A percentile compares a stretch with the other conserved stretches of the same genome.
Conservation (phyloP, 2,888 invertebrate genomes). For the Tenthredo livida region DNA sequence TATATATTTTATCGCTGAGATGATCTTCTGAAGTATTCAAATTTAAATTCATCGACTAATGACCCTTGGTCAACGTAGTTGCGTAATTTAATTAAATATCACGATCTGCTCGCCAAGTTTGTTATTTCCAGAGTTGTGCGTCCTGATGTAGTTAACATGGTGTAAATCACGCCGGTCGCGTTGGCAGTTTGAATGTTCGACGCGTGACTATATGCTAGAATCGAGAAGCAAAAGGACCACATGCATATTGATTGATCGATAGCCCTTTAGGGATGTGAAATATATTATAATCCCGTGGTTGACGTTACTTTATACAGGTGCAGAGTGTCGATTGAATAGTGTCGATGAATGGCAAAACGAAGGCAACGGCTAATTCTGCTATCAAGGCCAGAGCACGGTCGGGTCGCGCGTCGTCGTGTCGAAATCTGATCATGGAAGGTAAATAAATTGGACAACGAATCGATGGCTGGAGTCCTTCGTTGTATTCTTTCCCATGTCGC, state of each 20-base stretch:
- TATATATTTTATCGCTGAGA: not conserved
- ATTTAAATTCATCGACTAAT: not conserved
- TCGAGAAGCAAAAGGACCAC: slow-evolving; percentile 3
- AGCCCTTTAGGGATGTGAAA: slow-evolving; percentile 19
- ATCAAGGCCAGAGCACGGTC: not conserved
- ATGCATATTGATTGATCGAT: slow-evolving; percentile 43
- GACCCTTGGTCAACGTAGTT: not conserved
- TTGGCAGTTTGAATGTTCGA: slow-evolving; percentile 20
- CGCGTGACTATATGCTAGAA: slow-evolving; percentile 10
- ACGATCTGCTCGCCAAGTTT: not conserved
- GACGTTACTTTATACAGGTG: not conserved
- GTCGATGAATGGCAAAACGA: slow-evolving; percentile 2
- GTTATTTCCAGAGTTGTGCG: not conserved
- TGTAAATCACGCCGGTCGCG: slow-evolving; percentile 24
- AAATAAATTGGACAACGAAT: slow-evolving; percentile 44
- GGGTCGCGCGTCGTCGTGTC: not conserved
- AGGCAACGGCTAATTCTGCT: slow-evolving; percentile 5
- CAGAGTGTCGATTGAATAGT: not conserved
- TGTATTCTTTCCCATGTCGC: slow-evolving; percentile 43
- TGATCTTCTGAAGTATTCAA: not conserved
- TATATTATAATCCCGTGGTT: not conserved
- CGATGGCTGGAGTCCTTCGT: slow-evolving; percentile 28
- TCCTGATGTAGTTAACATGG: slow-evolving; percentile 24
- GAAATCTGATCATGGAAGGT: slow-evolving; percentile 35
- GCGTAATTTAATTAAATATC: not conserved